These are phyloP conservation scores for Tenebrosternarchus preto DNA, from an alignment of 2,113 vertebrate genomes.

Conservation along the genomic window DNA sequence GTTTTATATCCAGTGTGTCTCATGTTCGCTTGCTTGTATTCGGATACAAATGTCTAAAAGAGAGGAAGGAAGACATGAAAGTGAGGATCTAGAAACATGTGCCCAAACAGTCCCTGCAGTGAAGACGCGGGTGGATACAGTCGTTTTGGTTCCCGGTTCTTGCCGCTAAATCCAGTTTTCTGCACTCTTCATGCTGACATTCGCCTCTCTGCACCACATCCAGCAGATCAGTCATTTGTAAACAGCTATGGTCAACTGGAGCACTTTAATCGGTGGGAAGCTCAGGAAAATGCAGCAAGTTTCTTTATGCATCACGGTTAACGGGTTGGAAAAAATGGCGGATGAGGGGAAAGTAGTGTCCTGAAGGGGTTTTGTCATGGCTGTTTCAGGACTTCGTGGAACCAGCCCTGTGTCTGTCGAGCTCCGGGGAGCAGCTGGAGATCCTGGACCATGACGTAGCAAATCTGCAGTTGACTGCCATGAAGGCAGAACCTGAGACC, in stretches of 20 bases:
- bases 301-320: no score
- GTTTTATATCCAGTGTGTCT: background rate
- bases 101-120: background rate
- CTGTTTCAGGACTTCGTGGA: conserved; percentile 57
- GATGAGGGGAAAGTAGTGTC: background rate
- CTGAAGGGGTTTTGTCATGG: conserved; percentile 1
- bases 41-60: background rate
- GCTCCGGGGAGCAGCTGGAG: conserved; percentile 17
- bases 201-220: background rate
- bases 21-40: background rate
- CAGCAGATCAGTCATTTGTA: conserved; percentile 5
- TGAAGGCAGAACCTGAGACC: background rate
- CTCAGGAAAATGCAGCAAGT: no score
- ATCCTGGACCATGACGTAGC: conserved; percentile 52
- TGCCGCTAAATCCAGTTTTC: background rate
- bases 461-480: conserved; percentile 42
- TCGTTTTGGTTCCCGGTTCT: background rate
- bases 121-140: background rate
- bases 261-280: background rate
- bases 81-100: background rate
- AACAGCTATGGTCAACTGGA: background rate
- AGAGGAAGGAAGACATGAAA: background rate
- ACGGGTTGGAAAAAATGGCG: background rate
- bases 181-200: background rate
- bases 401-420: conserved; percentile 48